Percentiles rank a stretch among this genome's conserved stretches.
Conservation (phyloP, 2,888 invertebrate species). For the Bedellia somnulentella region DNA sequence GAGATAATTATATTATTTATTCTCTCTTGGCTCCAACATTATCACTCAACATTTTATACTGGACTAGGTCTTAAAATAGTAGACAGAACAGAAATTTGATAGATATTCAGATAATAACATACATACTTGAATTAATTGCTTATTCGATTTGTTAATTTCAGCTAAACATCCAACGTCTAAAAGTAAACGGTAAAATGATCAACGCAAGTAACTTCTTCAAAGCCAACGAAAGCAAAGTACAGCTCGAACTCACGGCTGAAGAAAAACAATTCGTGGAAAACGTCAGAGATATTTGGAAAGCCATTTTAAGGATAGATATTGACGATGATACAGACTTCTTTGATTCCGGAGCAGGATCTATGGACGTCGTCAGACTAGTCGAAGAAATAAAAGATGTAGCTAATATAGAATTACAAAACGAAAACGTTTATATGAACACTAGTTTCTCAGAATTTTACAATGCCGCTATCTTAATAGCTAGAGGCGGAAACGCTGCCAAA, state of each 20-base stretch:
- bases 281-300: constrained; percentile 76
- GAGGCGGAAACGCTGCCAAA: constrained; percentile 60
- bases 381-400: constrained; percentile 89
- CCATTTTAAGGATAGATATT: constrained; percentile 76
- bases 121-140: too few relatives aligned
- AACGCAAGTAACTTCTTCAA: constrained; percentile 78
- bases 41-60: too few relatives aligned
- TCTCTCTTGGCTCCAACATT: not conserved
- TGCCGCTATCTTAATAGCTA: constrained; percentile 65
- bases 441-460: constrained; percentile 79
- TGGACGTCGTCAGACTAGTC: constrained; percentile 93
- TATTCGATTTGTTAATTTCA: too few relatives aligned
- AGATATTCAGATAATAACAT: too few relatives aligned
- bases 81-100: too few relatives aligned
- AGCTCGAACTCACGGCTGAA: constrained; percentile 69
- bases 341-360: constrained; percentile 92
- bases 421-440: constrained; percentile 92
- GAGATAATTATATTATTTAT: not conserved
- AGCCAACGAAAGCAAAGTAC: constrained; percentile 52
- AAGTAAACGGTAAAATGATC: constrained; percentile 80
- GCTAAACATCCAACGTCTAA: constrained; percentile 78
- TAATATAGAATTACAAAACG: constrained; percentile 78
- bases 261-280: constrained; percentile 70
- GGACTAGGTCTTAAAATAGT: too few relatives aligned
- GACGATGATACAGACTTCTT: constrained; percentile 89